Conservation (phyloP, 2,888 invertebrate species). For the Cantharis flavilabris region DNA sequence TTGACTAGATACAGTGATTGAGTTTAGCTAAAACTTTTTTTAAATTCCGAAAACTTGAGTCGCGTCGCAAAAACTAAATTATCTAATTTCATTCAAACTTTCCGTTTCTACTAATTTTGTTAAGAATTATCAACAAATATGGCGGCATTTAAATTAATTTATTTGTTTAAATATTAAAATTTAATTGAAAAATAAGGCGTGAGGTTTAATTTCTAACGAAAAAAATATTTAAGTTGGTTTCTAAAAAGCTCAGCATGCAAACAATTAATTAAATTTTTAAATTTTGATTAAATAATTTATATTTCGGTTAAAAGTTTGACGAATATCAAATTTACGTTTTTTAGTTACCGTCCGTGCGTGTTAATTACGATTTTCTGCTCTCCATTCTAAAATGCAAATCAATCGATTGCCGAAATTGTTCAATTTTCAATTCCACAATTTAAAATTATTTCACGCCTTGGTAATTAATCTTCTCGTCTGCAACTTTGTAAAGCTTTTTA, state of each 20-base stretch:
- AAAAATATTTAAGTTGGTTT: neutral
- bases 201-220: neutral
- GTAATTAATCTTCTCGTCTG: neutral
- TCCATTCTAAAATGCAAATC: neutral
- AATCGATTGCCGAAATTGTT: neutral
- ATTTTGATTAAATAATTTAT: neutral
- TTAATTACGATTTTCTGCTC: neutral
- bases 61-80: neutral
- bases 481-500: neutral
- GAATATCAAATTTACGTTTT: neutral
- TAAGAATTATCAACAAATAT: neutral
- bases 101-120: neutral
- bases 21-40: too few species aligned
- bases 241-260: neutral
- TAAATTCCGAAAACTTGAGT: neutral
- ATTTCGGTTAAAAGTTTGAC: neutral
- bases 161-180: too few species aligned
- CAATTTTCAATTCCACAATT: neutral
- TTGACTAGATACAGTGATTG: too few species aligned
- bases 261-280: neutral
- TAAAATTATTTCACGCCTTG: neutral
- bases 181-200: neutral
- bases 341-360: neutral
- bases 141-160: too few species aligned
- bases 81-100: neutral